phyloP scores from a whole-genome alignment of 1,140 invertebrate genomes.

The Drosophila lowei region DNA sequence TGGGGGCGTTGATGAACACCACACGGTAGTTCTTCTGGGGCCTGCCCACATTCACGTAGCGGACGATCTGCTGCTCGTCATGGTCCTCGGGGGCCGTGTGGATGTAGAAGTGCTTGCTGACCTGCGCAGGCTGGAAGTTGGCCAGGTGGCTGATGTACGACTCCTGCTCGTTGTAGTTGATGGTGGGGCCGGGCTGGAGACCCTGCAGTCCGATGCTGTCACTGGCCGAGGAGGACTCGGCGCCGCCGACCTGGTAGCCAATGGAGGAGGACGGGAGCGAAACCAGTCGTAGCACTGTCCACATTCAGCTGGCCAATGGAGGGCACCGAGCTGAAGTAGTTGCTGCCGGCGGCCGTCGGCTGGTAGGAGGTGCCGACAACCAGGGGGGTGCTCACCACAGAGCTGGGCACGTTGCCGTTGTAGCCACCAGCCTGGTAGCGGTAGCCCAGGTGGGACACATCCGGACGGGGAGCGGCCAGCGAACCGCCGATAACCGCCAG shows the following conservation, averaged over 20 bases:
- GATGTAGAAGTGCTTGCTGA: constrained; percentile 90
- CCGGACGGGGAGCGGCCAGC: constrained; percentile 61
- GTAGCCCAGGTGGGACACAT: constrained; percentile 71
- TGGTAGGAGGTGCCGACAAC: constrained; percentile 64
- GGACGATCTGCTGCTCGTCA: constrained; percentile 83
- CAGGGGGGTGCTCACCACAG: constrained; percentile 48
- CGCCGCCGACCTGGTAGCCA: constrained; percentile 1
- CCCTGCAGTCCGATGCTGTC: constrained; percentile 60
- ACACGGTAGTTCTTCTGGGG: constrained; percentile 93
- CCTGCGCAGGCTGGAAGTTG: constrained; percentile 85
- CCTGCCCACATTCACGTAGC: constrained; percentile 82
- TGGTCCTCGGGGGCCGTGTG: constrained; percentile 89
- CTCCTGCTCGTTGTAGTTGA: constrained; percentile 83
- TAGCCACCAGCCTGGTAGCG: constrained; percentile 58
- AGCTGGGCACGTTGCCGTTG: constrained; percentile 35
- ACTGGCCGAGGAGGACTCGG: constrained; percentile 2
- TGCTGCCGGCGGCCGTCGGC: constrained; percentile 81
- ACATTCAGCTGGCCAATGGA: constrained; percentile 45
- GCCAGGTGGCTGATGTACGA: constrained; percentile 81
- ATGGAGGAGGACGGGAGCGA: constrained; percentile 34
- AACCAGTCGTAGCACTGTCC: constrained; percentile 10
- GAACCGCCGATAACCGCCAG: constrained; percentile 47
- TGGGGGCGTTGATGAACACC: constrained; percentile 93
- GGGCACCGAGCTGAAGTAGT: constrained; percentile 56
- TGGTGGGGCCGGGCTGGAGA: constrained; percentile 53